A percentile compares a stretch with the other conserved stretches of the same genome.
Evolutionary conservation across 1,140 invertebrate genomes (phyloP).

Genomic region (Aphidius ervi): DNA sequence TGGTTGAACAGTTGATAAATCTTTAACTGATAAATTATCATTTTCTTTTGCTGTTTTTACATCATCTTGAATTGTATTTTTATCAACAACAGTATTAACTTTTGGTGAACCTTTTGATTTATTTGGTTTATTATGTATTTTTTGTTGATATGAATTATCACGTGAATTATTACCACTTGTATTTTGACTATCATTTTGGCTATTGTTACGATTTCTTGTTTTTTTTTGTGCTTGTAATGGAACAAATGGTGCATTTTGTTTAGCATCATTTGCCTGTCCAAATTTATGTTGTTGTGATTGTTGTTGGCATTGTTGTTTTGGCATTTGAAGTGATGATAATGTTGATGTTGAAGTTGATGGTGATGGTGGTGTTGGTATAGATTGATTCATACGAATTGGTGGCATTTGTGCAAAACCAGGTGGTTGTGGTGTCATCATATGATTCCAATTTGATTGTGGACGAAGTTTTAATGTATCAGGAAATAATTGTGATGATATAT

Average conservation of each 20-base stretch:
- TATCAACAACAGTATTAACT: not conserved
- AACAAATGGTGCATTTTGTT: conserved; percentile 42
- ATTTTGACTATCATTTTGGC: conserved; percentile 14
- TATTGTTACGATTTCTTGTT: conserved; percentile 33
- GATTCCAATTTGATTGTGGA: conserved; percentile 19
- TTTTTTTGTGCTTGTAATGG: conserved; percentile 52
- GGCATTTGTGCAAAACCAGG: conserved; percentile 13
- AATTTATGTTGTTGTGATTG: conserved; percentile 17
- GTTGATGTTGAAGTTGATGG: not conserved
- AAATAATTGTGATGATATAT: conserved; percentile 18
- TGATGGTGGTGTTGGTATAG: conserved; percentile 14
- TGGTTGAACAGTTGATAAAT: conserved; percentile 17
- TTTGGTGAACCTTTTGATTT: conserved; percentile 19
- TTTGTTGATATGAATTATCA: conserved; percentile 14
- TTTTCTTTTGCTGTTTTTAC: conserved; percentile 26
- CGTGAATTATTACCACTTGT: conserved; percentile 11
- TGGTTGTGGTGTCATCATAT: conserved; percentile 12
- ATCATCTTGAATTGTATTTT: conserved; percentile 11
- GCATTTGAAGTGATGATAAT: too few species aligned
- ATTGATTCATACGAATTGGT: conserved; percentile 16
- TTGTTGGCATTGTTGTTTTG: too few species aligned
- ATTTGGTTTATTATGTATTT: conserved; percentile 12
- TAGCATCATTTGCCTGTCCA: conserved; percentile 29
- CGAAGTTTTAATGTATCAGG: conserved; percentile 21
- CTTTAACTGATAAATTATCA: conserved; percentile 20